These are phyloP conservation scores for Aurelia sp. DNA, from an alignment of 30 jellyfish, hydroid and myxozoan genomes.

Conservation along the genomic window DNA sequence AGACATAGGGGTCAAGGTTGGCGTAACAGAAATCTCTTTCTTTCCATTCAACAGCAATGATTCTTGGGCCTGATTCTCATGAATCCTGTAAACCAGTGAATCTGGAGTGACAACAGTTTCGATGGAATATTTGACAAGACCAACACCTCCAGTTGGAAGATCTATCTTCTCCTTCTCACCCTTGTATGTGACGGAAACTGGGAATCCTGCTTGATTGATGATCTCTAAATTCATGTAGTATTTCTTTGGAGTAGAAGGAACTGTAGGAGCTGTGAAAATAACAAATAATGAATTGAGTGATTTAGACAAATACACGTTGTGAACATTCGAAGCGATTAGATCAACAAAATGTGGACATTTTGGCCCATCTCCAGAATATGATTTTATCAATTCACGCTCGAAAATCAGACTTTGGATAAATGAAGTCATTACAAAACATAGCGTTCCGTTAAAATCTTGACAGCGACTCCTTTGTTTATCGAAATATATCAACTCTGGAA, in stretches of 20 bases:
- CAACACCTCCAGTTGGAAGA: constrained; percentile 83
- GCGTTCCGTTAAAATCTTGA: no score
- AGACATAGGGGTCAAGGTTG: constrained; percentile 58
- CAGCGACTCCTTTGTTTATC: no score
- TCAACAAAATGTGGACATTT: no score
- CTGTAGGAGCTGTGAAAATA: constrained; percentile 27
- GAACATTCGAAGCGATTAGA: no score
- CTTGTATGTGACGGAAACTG: constrained; percentile 70
- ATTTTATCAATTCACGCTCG: no score
- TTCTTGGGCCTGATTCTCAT: constrained; percentile 65
- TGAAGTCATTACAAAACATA: no score
- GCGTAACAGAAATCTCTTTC: constrained; percentile 69
- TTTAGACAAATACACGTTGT: no score
- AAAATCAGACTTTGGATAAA: no score
- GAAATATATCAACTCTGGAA: no score
- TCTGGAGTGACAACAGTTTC: constrained; percentile 84
- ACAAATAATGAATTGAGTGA: no score
- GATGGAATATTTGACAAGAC: constrained; percentile 57
- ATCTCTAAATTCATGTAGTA: constrained; percentile 86
- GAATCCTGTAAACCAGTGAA: constrained; percentile 74
- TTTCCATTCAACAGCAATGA: constrained; percentile 79
- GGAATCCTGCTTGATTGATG: constrained; percentile 83
- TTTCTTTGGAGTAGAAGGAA: constrained; percentile 38
- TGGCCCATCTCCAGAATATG: no score
- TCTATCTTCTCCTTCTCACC: constrained; percentile 79